These are phyloP conservation scores for Perca schrenkii DNA, from an alignment of 2,113 vertebrate species.

Conservation along the genomic window DNA sequence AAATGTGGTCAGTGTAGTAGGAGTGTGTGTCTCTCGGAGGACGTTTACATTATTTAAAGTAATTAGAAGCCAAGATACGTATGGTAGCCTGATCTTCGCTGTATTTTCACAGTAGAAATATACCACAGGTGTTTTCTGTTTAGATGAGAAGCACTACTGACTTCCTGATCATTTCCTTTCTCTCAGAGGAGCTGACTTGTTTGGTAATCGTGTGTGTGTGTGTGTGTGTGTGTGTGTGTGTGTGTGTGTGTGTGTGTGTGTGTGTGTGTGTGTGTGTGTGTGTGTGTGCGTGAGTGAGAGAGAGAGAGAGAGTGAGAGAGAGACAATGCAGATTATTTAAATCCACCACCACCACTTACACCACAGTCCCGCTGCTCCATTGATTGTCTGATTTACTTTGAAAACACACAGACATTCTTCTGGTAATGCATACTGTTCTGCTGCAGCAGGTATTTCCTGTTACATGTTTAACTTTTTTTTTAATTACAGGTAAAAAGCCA, in stretches of 20 bases:
- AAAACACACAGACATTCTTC: conserved; percentile 50
- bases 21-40: not conserved
- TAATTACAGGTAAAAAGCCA: conserved; percentile 1
- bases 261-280: conserved; percentile 19
- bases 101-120: conserved; percentile 37
- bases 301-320: not conserved
- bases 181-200: conserved; percentile 44
- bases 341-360: conserved; percentile 19
- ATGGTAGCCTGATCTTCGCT: not conserved
- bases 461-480: conserved; percentile 20
- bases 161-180: conserved; percentile 74
- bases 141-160: conserved; percentile 43
- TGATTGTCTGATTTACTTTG: conserved; percentile 61
- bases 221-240: conserved; percentile 31
- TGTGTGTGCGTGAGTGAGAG: conserved; percentile 9
- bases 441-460: conserved; percentile 52
- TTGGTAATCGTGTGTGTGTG: conserved; percentile 29
- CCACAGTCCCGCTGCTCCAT: conserved; percentile 4
- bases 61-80: not conserved
- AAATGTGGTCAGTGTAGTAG: not conserved
- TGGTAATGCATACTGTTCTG: conserved; percentile 32
- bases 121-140: conserved; percentile 60
- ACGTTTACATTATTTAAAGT: not conserved
- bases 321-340: conserved; percentile 30
- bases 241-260: not conserved